A percentile compares a stretch with the other conserved stretches of the same genome.
Evolutionary conservation across 1,140 invertebrate genomes (phyloP).

Genomic region (Phocides pigmalion): DNA sequence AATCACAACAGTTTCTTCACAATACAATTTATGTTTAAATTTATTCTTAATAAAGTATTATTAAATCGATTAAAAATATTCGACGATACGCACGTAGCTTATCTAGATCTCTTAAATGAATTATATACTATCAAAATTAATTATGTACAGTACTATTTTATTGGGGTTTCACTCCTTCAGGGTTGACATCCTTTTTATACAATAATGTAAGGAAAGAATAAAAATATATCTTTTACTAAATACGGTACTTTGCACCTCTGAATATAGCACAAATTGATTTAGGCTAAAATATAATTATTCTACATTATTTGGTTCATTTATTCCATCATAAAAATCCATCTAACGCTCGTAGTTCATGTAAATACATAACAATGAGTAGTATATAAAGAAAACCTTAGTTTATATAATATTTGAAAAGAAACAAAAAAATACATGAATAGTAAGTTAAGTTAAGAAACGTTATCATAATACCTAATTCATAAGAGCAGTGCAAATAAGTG

Average conservation of each 20-base stretch:
- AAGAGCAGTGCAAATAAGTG: constrained; percentile 32
- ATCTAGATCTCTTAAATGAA: constrained; percentile 50
- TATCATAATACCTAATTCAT: neutral
- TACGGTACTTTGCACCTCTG: constrained; percentile 53
- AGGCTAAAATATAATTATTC: constrained; percentile 45
- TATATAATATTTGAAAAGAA: neutral
- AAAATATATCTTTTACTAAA: constrained; percentile 57
- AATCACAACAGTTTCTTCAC: constrained; percentile 80
- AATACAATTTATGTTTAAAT: constrained; percentile 63
- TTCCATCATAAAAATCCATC: constrained; percentile 12
- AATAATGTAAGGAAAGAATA: constrained; percentile 56
- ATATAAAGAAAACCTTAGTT: neutral
- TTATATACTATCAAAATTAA: constrained; percentile 61
- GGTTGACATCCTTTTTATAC: constrained; percentile 56
- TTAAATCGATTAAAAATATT: constrained; percentile 59
- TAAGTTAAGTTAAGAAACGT: constrained; percentile 5
- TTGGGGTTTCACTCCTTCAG: constrained; percentile 77
- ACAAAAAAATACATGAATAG: neutral
- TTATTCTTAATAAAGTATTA: constrained; percentile 61
- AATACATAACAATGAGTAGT: constrained; percentile 6
- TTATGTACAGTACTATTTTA: constrained; percentile 67
- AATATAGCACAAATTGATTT: constrained; percentile 44
- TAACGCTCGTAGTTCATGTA: constrained; percentile 3
- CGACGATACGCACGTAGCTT: constrained; percentile 52
- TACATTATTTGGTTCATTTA: constrained; percentile 50